phyloP scores from a whole-genome alignment of 2,797 vertebrate genomes.

The Helarctos malayanus region DNA sequence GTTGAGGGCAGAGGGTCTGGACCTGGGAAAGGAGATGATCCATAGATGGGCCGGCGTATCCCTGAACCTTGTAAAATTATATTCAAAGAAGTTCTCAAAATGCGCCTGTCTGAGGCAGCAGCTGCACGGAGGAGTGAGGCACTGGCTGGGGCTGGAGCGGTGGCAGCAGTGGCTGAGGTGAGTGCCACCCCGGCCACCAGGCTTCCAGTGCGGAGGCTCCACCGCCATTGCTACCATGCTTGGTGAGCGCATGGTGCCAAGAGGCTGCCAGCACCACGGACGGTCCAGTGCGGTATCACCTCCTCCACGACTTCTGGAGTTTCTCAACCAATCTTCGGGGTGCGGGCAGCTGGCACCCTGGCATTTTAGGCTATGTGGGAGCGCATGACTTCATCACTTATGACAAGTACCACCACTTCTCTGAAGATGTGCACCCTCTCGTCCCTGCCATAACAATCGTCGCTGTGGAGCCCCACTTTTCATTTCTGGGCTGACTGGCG shows the following conservation, averaged over 20 bases:
- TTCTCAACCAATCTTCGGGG: constrained; percentile 86
- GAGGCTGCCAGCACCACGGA: not conserved
- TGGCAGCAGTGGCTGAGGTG: not conserved
- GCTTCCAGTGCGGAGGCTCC: not conserved
- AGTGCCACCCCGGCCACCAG: not conserved
- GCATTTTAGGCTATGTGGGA: constrained; percentile 97
- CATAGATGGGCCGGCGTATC: not conserved
- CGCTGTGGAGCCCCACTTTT: constrained; percentile 96
- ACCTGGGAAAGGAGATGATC: not conserved
- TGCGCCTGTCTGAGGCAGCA: not conserved
- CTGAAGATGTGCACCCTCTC: constrained; percentile 97
- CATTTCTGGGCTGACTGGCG: constrained; percentile 97
- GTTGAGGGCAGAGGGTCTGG: not conserved
- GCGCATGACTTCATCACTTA: constrained; percentile 99
- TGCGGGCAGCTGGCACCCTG: constrained; percentile 88
- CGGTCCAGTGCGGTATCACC: not conserved
- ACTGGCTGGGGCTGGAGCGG: not conserved
- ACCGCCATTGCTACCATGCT: not conserved
- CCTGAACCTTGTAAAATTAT: not conserved
- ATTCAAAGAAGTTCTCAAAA: constrained; percentile 39
- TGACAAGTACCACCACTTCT: constrained; percentile 98
- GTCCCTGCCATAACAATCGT: constrained; percentile 97
- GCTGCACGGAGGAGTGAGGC: not conserved
- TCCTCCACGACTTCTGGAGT: not conserved
- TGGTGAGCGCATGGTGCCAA: not conserved